phyloP scores from a whole-genome alignment of 2,888 invertebrate genomes.

The Synanthedon vespiformis region DNA sequence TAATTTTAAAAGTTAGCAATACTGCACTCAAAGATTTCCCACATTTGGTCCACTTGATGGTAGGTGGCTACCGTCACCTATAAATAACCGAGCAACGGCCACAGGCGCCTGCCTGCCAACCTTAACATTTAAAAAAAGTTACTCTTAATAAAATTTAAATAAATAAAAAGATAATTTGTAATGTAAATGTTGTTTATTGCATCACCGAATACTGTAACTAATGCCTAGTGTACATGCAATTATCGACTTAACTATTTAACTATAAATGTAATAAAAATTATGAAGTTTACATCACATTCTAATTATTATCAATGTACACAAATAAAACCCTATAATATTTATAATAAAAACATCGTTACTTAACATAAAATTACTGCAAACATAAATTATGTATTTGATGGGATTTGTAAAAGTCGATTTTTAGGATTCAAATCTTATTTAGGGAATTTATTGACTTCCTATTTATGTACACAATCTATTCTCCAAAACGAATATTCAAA shows the following conservation, averaged over 20 bases:
- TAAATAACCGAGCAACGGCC: no score
- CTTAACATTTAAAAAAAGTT: no score
- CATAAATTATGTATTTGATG: background rate
- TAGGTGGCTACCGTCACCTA: no score
- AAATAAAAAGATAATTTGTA: conserved; percentile 15
- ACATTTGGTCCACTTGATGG: no score
- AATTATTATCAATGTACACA: background rate
- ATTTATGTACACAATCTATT: no score
- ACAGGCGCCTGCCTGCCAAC: no score
- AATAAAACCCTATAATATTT: background rate
- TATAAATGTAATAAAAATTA: conserved; percentile 21
- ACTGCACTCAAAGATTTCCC: no score
- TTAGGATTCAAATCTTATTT: no score
- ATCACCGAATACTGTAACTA: conserved; percentile 63
- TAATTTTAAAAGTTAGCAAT: no score
- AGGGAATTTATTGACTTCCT: no score
- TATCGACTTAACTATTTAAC: conserved; percentile 23
- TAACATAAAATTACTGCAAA: background rate
- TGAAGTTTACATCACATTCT: background rate
- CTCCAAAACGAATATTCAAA: no score
- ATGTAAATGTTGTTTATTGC: conserved; percentile 55
- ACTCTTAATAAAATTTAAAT: background rate
- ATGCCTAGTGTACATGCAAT: conserved; percentile 52
- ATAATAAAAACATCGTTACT: background rate
- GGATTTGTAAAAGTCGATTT: no score